A percentile compares a stretch with the other conserved stretches of the same genome.
Conservation (phyloP, 1,140 invertebrate genomes). For the Gryllus bimaculatus region DNA sequence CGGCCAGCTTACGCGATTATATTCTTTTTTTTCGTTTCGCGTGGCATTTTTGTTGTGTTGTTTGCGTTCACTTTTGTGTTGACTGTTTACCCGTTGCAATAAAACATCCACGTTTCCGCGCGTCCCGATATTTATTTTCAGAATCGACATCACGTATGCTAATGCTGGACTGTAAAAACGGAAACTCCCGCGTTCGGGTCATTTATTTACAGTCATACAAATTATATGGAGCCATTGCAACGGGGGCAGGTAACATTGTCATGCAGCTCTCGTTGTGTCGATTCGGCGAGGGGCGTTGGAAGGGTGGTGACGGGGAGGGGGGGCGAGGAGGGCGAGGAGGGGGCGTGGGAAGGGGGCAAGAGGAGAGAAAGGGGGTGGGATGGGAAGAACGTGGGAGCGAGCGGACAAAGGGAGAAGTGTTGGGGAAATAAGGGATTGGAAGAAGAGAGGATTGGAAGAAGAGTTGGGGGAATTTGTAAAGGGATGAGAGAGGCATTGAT, state of each 20-base stretch:
- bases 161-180: conserved; percentile 4
- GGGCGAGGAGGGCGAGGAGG: not conserved
- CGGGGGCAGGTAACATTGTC: not conserved
- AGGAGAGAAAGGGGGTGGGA: not conserved
- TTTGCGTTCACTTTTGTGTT: conserved; percentile 1
- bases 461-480: too few species aligned
- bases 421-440: not conserved
- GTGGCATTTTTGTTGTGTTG: not conserved
- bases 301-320: not conserved
- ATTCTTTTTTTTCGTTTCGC: not conserved
- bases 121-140: not conserved
- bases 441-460: not conserved
- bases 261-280: not conserved
- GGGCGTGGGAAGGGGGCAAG: not conserved
- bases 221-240: conserved; percentile 4
- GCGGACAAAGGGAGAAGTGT: not conserved
- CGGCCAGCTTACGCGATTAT: not conserved
- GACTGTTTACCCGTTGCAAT: not conserved
- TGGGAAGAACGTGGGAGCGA: not conserved
- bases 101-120: conserved; percentile 3
- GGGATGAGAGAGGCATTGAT: too few species aligned
- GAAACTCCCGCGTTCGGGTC: not conserved
- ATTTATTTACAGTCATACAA: conserved; percentile 6
- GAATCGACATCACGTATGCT: not conserved
- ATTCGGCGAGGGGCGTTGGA: not conserved